A percentile compares a stretch with the other conserved stretches of the same genome.
Evolutionary conservation across 2,888 invertebrate species (phyloP).

Genomic region (Pelosia muscerda): DNA sequence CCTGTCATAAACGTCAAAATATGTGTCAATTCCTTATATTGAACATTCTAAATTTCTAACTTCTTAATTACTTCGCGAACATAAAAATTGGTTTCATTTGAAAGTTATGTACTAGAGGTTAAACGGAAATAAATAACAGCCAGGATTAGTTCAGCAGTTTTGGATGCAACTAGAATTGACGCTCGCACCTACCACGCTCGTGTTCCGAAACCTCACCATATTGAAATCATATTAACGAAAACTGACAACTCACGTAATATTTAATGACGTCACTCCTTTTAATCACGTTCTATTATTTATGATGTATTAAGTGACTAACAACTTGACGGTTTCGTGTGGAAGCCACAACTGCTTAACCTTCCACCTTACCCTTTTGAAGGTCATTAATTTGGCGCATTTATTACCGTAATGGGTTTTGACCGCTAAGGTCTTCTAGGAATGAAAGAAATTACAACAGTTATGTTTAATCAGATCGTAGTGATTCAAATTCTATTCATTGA

Average conservation of each 20-base stretch:
- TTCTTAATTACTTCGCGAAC: no score
- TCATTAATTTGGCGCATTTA: constrained; percentile 14
- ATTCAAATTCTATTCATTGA: not conserved
- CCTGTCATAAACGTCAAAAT: no score
- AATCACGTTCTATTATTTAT: constrained; percentile 19
- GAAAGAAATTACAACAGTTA: not conserved
- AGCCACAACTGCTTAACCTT: constrained; percentile 17
- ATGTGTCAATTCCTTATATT: no score
- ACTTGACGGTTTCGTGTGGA: constrained; percentile 30
- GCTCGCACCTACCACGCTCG: no score
- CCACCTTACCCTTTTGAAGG: constrained; percentile 12
- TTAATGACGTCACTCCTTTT: constrained; percentile 18
- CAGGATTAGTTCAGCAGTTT: no score
- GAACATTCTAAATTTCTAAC: no score
- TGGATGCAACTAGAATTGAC: no score
- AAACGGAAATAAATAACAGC: no score
- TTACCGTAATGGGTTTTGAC: constrained; percentile 19
- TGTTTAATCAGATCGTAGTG: constrained; percentile 8
- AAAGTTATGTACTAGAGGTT: no score
- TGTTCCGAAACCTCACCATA: not conserved
- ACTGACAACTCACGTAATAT: constrained; percentile 12
- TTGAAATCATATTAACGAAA: not conserved
- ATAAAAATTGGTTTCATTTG: no score
- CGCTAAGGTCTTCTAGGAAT: constrained; percentile 12
- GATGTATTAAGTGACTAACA: constrained; percentile 18